Conservation (phyloP, 2,888 invertebrate genomes). For the Notocelia uddmanniana region DNA sequence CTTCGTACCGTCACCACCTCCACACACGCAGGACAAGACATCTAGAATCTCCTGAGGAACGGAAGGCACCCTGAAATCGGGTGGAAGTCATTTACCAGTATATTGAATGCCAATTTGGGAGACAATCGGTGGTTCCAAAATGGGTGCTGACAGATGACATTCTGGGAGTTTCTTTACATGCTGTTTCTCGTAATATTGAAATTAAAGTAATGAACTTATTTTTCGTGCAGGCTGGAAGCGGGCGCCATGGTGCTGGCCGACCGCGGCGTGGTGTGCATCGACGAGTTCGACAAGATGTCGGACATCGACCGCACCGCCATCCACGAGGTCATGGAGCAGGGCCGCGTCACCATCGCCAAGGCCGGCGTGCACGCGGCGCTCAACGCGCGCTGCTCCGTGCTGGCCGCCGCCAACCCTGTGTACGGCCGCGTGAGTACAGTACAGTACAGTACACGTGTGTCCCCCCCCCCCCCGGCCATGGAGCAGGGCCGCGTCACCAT, state of each 20-base stretch:
- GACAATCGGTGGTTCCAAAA: too few species aligned
- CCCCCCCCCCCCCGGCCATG: constrained; percentile 84
- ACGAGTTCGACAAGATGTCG: constrained; percentile 99
- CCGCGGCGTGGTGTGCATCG: constrained; percentile 98
- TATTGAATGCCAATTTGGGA: too few species aligned
- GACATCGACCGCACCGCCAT: constrained; percentile 99
- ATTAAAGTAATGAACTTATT: too few species aligned
- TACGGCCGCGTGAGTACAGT: constrained; percentile 92
- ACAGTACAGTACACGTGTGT: too few species aligned
- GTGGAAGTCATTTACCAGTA: too few species aligned
- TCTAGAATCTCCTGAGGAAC: too few species aligned
- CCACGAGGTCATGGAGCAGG: constrained; percentile 99
- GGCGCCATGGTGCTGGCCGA: constrained; percentile 99
- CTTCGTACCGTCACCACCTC: too few species aligned
- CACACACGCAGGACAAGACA: too few species aligned
- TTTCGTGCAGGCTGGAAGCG: constrained; percentile 91
- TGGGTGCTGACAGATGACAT: too few species aligned
- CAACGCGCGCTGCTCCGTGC: constrained; percentile 98
- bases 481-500: constrained; percentile 99
- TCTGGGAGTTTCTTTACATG: too few species aligned
- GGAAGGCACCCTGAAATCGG: too few species aligned
- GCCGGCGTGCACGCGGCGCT: constrained; percentile 99
- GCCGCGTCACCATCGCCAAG: constrained; percentile 98
- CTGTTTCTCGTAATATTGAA: too few species aligned
- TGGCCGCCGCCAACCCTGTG: constrained; percentile 99